phyloP scores from a whole-genome alignment of 2,888 invertebrate species.

The Drosophila emarginata region DNA sequence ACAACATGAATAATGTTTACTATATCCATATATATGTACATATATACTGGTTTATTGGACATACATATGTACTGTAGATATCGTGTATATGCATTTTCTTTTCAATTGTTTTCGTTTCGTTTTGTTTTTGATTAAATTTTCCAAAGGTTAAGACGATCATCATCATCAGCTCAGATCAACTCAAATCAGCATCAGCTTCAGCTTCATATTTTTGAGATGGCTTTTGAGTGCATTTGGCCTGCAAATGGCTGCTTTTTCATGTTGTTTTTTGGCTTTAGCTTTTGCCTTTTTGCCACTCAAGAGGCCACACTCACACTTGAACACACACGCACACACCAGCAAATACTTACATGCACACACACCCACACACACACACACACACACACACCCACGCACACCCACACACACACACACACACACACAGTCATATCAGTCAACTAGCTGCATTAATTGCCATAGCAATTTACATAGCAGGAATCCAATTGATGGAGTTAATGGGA shows the following conservation, averaged over 20 bases:
- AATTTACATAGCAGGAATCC: constrained; percentile 57
- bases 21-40: constrained; percentile 11
- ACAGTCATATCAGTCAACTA: constrained; percentile 3
- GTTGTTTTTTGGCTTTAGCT: constrained; percentile 47
- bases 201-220: constrained; percentile 22
- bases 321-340: constrained; percentile 29
- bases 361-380: constrained; percentile 22
- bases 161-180: not conserved
- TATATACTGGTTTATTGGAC: not conserved
- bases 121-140: constrained; percentile 3
- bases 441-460: constrained; percentile 19
- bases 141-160: constrained; percentile 4
- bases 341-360: constrained; percentile 20
- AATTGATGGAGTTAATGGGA: constrained; percentile 3
- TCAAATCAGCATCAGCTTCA: constrained; percentile 8
- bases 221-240: constrained; percentile 44
- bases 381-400: constrained; percentile 7
- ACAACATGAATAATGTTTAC: not conserved
- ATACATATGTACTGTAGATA: constrained; percentile 23
- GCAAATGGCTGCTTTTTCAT: constrained; percentile 47
- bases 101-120: constrained; percentile 10
- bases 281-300: constrained; percentile 59
- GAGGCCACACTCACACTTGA: constrained; percentile 30
- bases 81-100: constrained; percentile 15
- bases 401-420: constrained; percentile 6